phyloP scores from a whole-genome alignment of 37 sponge, comb jelly and placozoan species.

The Petrosia ficiformis region DNA sequence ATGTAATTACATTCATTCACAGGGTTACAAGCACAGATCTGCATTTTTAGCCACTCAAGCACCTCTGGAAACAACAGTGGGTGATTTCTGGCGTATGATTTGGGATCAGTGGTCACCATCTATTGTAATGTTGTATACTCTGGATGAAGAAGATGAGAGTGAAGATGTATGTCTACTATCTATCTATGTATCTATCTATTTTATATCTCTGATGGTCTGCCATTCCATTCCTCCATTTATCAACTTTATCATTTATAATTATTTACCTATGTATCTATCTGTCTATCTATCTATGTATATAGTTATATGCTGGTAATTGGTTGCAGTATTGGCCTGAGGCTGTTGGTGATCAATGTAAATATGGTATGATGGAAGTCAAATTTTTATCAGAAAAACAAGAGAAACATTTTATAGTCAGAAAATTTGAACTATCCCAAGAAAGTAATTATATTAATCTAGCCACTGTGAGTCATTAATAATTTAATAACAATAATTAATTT shows the following conservation, averaged over 20 bases:
- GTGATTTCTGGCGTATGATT: conserved; percentile 52
- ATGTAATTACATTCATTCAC: not conserved
- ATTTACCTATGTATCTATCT: not conserved
- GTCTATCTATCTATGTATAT: conserved; percentile 5
- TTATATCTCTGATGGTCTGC: not conserved
- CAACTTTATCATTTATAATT: not conserved
- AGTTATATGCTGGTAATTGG: conserved; percentile 35
- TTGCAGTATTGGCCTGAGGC: conserved; percentile 64
- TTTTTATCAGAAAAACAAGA: conserved; percentile 9
- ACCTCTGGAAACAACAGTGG: conserved; percentile 31
- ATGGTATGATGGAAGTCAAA: conserved; percentile 47
- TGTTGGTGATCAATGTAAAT: not conserved
- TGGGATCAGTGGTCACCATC: conserved; percentile 22
- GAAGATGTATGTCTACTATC: not conserved
- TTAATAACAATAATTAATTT: not conserved
- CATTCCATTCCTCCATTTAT: not conserved
- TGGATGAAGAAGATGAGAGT: conserved; percentile 32
- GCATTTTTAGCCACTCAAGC: conserved; percentile 46
- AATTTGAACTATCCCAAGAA: conserved; percentile 19
- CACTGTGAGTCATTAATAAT: not conserved
- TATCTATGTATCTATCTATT: too few relatives aligned
- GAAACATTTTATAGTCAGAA: conserved; percentile 17
- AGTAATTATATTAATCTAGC: not conserved
- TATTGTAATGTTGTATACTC: conserved; percentile 35
- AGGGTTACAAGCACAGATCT: conserved; percentile 44